Percentiles rank a stretch among this genome's conserved stretches.
Conservation (phyloP, 2,888 invertebrate species). For the Arge pagana region DNA sequence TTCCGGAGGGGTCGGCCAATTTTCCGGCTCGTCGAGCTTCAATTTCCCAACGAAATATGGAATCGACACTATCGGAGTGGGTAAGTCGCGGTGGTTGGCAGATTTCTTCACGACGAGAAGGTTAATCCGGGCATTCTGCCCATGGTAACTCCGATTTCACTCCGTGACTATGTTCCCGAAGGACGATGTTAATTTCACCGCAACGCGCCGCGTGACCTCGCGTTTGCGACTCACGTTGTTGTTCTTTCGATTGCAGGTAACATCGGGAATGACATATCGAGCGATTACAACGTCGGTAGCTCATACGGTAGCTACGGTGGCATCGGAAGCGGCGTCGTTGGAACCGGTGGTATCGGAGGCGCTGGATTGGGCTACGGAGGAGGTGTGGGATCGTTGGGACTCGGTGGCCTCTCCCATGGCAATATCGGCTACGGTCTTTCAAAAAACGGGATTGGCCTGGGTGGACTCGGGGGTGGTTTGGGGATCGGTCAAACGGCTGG, state of each 20-base stretch:
- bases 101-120: not conserved
- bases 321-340: conserved; percentile 23
- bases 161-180: too few species aligned
- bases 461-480: conserved; percentile 15
- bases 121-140: conserved; percentile 1
- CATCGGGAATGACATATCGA: not conserved
- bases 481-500: conserved; percentile 5
- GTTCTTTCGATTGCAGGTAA: conserved; percentile 1
- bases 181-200: too few species aligned
- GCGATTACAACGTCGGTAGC: conserved; percentile 17
- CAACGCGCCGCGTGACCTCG: too few species aligned
- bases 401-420: conserved; percentile 2
- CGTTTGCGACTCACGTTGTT: too few species aligned
- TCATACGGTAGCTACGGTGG: conserved; percentile 1
- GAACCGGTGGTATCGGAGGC: conserved; percentile 23
- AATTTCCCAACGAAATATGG: conserved; percentile 33
- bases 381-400: conserved; percentile 11
- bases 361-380: conserved; percentile 23
- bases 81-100: not conserved
- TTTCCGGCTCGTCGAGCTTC: conserved; percentile 23
- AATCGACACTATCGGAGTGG: conserved; percentile 21
- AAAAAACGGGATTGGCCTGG: conserved; percentile 22
- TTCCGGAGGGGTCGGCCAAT: conserved; percentile 20
- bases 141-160: too few species aligned
- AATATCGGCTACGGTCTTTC: conserved; percentile 15